phyloP scores from a whole-genome alignment of 2,113 vertebrate species.

The Epinephelus fuscoguttatus region DNA sequence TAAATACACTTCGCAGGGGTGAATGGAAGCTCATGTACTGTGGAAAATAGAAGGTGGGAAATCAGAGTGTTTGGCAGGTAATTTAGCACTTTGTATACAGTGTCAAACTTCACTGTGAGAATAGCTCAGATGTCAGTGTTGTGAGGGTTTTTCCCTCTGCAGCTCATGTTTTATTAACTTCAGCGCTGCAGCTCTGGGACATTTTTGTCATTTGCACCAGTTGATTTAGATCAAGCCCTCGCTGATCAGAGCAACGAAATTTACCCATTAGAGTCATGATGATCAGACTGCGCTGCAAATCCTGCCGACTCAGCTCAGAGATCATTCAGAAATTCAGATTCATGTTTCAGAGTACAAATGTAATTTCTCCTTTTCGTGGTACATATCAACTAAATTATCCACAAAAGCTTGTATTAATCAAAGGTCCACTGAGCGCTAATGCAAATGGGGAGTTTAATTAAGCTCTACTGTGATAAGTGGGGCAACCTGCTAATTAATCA shows the following conservation, averaged over 20 bases:
- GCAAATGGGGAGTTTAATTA: slow-evolving; percentile 81
- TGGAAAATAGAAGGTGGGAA: slow-evolving; percentile 59
- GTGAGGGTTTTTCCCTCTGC: slow-evolving; percentile 31
- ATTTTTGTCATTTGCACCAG: slow-evolving; percentile 49
- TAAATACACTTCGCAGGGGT: slow-evolving; percentile 67
- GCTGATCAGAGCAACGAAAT: slow-evolving; percentile 50
- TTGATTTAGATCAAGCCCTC: slow-evolving; percentile 62
- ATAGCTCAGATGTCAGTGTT: slow-evolving; percentile 63
- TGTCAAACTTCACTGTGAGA: slow-evolving; percentile 68
- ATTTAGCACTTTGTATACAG: slow-evolving; percentile 77
- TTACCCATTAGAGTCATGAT: slow-evolving; percentile 33
- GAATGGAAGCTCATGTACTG: slow-evolving; percentile 66
- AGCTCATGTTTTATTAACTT: slow-evolving; percentile 68
- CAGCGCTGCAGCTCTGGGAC: slow-evolving; percentile 46
- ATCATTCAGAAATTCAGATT: slow-evolving; percentile 56
- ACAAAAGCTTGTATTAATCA: slow-evolving; percentile 77
- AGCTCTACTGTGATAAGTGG: slow-evolving; percentile 75
- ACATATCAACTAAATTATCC: slow-evolving; percentile 71
- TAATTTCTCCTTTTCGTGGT: slow-evolving; percentile 52
- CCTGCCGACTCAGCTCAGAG: slow-evolving; percentile 40
- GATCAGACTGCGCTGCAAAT: slow-evolving; percentile 38
- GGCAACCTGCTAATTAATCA: slow-evolving; percentile 81
- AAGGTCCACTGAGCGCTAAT: slow-evolving; percentile 67
- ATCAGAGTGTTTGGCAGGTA: slow-evolving; percentile 70
- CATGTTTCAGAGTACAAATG: slow-evolving; percentile 50